Conservation (phyloP, 1,140 invertebrate species). For the Drosophila arizonae region DNA sequence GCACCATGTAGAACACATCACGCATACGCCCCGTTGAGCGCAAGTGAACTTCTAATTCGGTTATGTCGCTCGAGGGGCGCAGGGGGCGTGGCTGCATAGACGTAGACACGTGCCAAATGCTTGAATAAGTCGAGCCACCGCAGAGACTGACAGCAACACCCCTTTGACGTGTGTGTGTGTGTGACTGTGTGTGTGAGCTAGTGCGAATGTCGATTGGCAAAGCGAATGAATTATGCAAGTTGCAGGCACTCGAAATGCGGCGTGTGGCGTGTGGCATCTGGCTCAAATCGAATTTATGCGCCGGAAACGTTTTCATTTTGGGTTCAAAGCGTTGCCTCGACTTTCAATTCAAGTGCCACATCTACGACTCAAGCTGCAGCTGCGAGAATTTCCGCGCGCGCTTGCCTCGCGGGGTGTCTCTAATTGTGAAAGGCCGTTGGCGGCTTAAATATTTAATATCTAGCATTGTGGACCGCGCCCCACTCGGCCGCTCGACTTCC, state of each 20-base stretch:
- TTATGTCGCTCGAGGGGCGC: slow-evolving; percentile 44
- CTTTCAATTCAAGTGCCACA: slow-evolving; percentile 31
- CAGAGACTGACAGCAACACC: slow-evolving; percentile 1
- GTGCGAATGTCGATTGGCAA: slow-evolving; percentile 23
- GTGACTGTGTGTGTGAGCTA: not conserved
- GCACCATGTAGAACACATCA: slow-evolving; percentile 25
- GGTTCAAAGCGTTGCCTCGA: slow-evolving; percentile 19
- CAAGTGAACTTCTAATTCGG: slow-evolving; percentile 55
- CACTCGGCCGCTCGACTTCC: not conserved
- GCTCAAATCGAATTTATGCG: slow-evolving; percentile 60
- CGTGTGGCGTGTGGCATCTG: slow-evolving; percentile 35
- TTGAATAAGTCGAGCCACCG: slow-evolving; percentile 8
- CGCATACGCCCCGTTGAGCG: slow-evolving; percentile 58
- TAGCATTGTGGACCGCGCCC: slow-evolving; percentile 6
- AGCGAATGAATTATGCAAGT: slow-evolving; percentile 55
- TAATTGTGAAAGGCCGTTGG: slow-evolving; percentile 49
- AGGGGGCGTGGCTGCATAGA: not conserved
- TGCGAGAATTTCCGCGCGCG: slow-evolving; percentile 16
- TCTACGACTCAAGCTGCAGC: slow-evolving; percentile 13
- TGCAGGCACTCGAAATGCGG: slow-evolving; percentile 20
- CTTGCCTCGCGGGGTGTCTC: not conserved
- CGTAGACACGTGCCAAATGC: slow-evolving; percentile 38
- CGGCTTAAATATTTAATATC: slow-evolving; percentile 57
- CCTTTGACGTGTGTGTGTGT: not conserved
- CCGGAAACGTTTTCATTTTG: slow-evolving; percentile 43